Conservation (phyloP, 1,140 invertebrate species). For the Vanessa tameamea region DNA sequence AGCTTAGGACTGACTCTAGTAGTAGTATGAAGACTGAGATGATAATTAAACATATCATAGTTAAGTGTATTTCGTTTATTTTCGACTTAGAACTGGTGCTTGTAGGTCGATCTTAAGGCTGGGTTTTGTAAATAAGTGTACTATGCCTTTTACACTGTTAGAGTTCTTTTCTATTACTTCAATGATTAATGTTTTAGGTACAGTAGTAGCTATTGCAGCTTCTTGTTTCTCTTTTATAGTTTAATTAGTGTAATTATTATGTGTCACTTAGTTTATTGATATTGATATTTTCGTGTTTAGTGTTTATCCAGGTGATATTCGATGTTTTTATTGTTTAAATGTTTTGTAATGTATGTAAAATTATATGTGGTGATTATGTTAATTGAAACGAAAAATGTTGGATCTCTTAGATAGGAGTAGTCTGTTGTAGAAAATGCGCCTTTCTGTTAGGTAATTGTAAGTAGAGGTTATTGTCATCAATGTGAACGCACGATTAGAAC, state of each 20-base stretch:
- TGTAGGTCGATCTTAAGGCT: slow-evolving; percentile 79
- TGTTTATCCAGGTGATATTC: background rate
- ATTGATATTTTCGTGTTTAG: background rate
- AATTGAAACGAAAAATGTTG: slow-evolving; percentile 15
- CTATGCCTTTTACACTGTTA: slow-evolving; percentile 75
- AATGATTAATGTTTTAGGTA: slow-evolving; percentile 6
- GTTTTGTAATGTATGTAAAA: background rate
- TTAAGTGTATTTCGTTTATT: slow-evolving; percentile 75
- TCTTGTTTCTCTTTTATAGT: slow-evolving; percentile 4
- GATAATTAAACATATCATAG: slow-evolving; percentile 79
- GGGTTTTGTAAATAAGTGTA: slow-evolving; percentile 79
- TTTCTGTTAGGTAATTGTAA: slow-evolving; percentile 67
- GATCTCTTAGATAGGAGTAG: slow-evolving; percentile 51
- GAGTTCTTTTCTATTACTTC: slow-evolving; percentile 46
- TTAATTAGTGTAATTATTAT: background rate
- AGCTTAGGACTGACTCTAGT: slow-evolving; percentile 77
- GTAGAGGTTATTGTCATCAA: slow-evolving; percentile 60
- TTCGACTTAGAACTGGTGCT: slow-evolving; percentile 80
- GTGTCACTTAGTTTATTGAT: slow-evolving; percentile 1
- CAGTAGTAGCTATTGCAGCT: slow-evolving; percentile 2
- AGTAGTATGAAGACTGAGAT: slow-evolving; percentile 79
- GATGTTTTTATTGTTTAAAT: slow-evolving; percentile 4
- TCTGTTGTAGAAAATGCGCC: slow-evolving; percentile 57
- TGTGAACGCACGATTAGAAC: slow-evolving; percentile 67
- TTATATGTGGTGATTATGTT: slow-evolving; percentile 6